A percentile compares a stretch with the other conserved stretches of the same genome.
Conservation (phyloP, 2,797 vertebrate species). For the Gallirallus australis region DNA sequence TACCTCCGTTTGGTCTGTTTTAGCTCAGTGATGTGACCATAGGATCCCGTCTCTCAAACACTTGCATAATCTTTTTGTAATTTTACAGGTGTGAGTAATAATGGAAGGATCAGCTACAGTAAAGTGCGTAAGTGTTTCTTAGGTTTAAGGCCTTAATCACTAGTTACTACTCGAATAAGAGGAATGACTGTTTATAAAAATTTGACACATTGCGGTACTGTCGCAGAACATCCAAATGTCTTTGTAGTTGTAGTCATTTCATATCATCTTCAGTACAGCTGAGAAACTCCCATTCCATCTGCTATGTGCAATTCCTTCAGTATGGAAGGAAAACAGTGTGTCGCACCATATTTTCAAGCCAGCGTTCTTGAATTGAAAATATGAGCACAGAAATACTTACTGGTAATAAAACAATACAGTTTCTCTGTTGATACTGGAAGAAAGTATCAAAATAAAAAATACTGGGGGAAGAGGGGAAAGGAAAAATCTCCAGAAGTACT, state of each 20-base stretch:
- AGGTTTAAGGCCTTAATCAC: conserved; percentile 63
- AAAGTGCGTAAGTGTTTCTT: conserved; percentile 70
- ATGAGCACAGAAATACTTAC: conserved; percentile 18
- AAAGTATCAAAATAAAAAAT: not conserved
- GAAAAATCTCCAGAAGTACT: not conserved
- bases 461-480: rapidly evolving
- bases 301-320: conserved; percentile 9
- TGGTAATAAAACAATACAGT: not conserved
- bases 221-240: conserved; percentile 16
- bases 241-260: conserved; percentile 39
- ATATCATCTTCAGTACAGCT: conserved; percentile 3
- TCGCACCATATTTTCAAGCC: conserved; percentile 30
- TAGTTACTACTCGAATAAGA: conserved; percentile 35
- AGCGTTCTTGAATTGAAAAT: conserved; percentile 14
- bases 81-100: conserved; percentile 72
- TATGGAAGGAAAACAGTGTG: conserved; percentile 22
- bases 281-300: conserved; percentile 51
- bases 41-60: conserved; percentile 48
- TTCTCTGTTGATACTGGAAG: not conserved
- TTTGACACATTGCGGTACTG: not conserved
- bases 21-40: conserved; percentile 34
- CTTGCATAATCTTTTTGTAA: conserved; percentile 67
- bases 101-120: conserved; percentile 70
- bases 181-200: conserved; percentile 24
- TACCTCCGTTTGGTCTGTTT: conserved; percentile 21